These are phyloP conservation scores for Poecile montanus DNA, from an alignment of 2,797 vertebrate species.

Conservation along the genomic window DNA sequence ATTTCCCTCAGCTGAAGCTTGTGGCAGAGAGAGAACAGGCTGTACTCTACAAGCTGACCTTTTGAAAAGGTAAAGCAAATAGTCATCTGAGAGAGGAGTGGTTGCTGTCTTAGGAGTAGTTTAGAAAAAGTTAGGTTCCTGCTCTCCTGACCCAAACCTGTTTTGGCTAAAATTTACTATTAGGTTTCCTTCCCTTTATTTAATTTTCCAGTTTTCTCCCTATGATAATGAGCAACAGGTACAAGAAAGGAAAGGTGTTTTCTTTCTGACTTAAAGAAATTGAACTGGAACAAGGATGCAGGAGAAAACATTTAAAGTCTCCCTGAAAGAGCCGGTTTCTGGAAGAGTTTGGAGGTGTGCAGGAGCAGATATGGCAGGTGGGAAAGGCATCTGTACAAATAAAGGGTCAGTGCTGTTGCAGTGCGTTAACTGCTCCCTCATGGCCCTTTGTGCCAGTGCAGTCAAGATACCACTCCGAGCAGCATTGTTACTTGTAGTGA, in stretches of 20 bases:
- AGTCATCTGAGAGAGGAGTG: background rate
- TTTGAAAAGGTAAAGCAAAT: slow-evolving; percentile 23
- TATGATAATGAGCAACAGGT: background rate
- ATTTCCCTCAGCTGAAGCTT: background rate
- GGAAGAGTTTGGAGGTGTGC: background rate
- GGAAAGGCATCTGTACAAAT: background rate
- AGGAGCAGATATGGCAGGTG: background rate
- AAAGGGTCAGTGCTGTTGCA: background rate
- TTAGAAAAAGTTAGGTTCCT: background rate
- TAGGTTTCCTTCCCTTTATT: background rate
- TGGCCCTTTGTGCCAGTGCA: background rate
- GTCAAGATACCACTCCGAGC: background rate
- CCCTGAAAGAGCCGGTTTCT: background rate
- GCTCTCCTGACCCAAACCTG: background rate
- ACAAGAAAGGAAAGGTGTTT: background rate
- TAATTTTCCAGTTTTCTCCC: background rate
- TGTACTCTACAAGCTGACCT: background rate
- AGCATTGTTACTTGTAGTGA: background rate
- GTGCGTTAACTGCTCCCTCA: background rate
- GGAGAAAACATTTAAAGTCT: background rate
- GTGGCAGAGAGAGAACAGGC: background rate
- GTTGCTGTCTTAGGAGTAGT: background rate
- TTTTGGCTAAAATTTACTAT: background rate
- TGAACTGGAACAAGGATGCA: background rate
- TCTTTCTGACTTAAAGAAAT: background rate